Conservation (phyloP, 2,888 invertebrate species). For the Cephonodes hylas region DNA sequence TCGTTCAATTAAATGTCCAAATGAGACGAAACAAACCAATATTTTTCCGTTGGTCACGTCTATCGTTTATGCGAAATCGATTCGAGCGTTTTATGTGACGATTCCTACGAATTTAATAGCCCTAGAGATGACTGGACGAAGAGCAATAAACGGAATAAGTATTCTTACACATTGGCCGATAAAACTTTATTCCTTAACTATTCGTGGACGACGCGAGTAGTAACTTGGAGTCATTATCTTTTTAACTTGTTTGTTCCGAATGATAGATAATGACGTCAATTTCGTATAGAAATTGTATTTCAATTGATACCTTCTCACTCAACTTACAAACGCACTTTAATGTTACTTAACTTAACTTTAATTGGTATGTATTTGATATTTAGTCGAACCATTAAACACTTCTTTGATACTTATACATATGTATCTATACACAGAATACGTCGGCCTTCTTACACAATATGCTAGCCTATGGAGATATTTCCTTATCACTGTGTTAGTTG, state of each 20-base stretch:
- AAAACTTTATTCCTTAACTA: conserved; percentile 65
- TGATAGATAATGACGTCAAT: conserved; percentile 31
- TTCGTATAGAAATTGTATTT: conserved; percentile 37
- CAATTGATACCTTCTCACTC: conserved; percentile 25
- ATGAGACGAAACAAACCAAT: conserved; percentile 52
- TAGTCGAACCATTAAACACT: background rate
- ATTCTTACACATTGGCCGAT: conserved; percentile 74
- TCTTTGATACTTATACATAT: too few species aligned
- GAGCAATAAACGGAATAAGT: conserved; percentile 75
- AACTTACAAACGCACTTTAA: background rate
- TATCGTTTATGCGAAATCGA: conserved; percentile 79
- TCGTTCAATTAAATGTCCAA: conserved; percentile 46
- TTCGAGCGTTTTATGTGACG: conserved; percentile 75
- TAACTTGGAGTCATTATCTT: conserved; percentile 37
- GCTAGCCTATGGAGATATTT: too few species aligned
- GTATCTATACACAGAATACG: too few species aligned
- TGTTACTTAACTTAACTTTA: background rate
- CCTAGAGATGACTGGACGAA: conserved; percentile 71
- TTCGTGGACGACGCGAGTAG: conserved; percentile 36
- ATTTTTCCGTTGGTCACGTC: conserved; percentile 69
- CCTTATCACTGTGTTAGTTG: too few species aligned
- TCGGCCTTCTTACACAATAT: too few species aligned
- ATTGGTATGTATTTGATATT: background rate
- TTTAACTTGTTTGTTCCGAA: conserved; percentile 31
- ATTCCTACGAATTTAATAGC: conserved; percentile 77